Evolutionary conservation across 1,140 invertebrate genomes (phyloP).

Genomic region (Drosophila kanapiae): DNA sequence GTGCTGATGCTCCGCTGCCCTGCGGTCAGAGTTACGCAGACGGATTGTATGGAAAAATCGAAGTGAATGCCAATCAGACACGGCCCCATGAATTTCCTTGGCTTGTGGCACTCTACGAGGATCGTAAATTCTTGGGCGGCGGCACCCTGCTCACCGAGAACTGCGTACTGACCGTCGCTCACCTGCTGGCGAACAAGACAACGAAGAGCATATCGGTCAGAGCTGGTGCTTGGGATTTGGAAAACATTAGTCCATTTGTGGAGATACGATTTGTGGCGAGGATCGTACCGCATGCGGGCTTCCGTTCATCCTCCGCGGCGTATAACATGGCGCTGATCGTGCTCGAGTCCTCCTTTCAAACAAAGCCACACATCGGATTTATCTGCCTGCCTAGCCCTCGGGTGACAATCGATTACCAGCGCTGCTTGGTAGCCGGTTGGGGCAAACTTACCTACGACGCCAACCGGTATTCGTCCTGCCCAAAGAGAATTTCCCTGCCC

Average conservation of each 20-base stretch:
- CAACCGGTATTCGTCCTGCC: constrained; percentile 39
- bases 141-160: constrained; percentile 21
- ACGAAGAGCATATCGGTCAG: background rate
- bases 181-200: background rate
- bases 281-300: constrained; percentile 9
- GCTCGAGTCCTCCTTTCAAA: background rate
- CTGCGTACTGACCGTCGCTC: constrained; percentile 6
- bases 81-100: constrained; percentile 7
- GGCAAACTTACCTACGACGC: background rate
- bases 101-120: constrained; percentile 6
- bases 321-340: constrained; percentile 11
- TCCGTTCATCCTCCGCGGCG: background rate
- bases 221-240: constrained; percentile 10
- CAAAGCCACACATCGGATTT: background rate
- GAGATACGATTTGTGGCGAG: background rate
- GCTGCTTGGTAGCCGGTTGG: constrained; percentile 26
- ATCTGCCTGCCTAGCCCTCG: constrained; percentile 9
- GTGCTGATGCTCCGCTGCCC: background rate
- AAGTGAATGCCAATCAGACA: background rate
- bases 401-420: background rate
- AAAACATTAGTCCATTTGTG: background rate
- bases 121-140: background rate
- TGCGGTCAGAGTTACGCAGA: constrained; percentile 5
- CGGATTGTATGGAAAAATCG: background rate
- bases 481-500: constrained; percentile 88